Conservation (phyloP, 1,140 invertebrate species). For the Ctenoplectra terminalis region DNA sequence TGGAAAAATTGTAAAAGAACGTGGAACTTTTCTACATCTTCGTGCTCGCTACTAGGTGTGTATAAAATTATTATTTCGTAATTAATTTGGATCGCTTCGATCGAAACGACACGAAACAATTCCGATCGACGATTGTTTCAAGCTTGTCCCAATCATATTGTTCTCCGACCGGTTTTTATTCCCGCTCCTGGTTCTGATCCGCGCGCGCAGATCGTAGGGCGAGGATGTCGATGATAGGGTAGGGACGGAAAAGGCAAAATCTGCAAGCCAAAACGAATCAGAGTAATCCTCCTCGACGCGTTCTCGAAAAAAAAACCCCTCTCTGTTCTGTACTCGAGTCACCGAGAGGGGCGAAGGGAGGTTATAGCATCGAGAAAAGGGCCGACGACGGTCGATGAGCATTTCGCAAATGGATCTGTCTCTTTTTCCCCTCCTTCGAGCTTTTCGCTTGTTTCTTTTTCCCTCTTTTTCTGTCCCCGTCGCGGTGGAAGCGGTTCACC, state of each 20-base stretch:
- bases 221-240: slow-evolving; percentile 55
- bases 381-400: slow-evolving; percentile 78
- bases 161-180: slow-evolving; percentile 10
- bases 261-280: slow-evolving; percentile 83
- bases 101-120: too few species aligned
- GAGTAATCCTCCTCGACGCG: slow-evolving; percentile 79
- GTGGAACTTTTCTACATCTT: too few species aligned
- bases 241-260: slow-evolving; percentile 77
- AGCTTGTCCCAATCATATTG: too few species aligned
- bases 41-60: too few species aligned
- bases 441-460: slow-evolving; percentile 33
- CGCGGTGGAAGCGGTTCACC: slow-evolving; percentile 64
- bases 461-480: slow-evolving; percentile 24
- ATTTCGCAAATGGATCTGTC: slow-evolving; percentile 81
- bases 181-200: slow-evolving; percentile 8
- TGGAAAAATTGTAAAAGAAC: too few species aligned
- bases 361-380: slow-evolving; percentile 56
- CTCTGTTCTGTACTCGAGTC: slow-evolving; percentile 25
- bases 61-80: too few species aligned
- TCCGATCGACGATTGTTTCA: too few species aligned
- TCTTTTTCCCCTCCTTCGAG: slow-evolving; percentile 31
- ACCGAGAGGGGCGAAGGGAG: slow-evolving; percentile 6
- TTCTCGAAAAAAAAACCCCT: slow-evolving; percentile 73
- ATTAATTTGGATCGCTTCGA: background rate
- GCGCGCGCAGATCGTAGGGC: slow-evolving; percentile 32